Evolutionary conservation across 1,140 invertebrate genomes (phyloP).

Genomic region (Diuraphis noxia): DNA sequence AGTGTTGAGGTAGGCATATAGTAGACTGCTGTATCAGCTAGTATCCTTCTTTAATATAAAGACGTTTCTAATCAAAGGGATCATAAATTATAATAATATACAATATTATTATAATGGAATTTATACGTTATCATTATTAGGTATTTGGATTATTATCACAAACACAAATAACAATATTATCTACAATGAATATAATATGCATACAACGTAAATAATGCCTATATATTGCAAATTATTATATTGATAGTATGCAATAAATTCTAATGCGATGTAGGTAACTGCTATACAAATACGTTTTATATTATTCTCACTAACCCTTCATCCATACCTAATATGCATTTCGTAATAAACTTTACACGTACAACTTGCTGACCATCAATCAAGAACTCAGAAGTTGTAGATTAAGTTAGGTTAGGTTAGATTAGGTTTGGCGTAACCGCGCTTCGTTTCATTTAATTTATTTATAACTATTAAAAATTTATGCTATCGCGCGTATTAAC

Average conservation of each 20-base stretch:
- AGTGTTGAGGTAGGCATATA: not conserved
- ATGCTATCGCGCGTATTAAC: not conserved
- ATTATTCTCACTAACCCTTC: too few species aligned
- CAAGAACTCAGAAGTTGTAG: not conserved
- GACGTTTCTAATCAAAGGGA: not conserved
- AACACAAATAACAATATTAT: not conserved
- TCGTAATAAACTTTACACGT: not conserved
- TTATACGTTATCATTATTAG: not conserved
- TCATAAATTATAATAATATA: not conserved
- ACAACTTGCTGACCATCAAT: not conserved
- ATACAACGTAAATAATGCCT: too few species aligned
- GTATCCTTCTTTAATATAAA: not conserved
- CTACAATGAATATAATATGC: too few species aligned
- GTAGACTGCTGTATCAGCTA: not conserved
- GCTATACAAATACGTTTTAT: not conserved
- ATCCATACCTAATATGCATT: not conserved
- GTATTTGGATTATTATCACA: not conserved
- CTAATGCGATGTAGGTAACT: not conserved
- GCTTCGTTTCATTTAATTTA: not conserved
- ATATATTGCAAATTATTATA: not conserved
- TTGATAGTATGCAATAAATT: not conserved
- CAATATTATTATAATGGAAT: not conserved
- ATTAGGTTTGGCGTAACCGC: too few species aligned
- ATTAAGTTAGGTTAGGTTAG: too few species aligned
- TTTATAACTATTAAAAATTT: not conserved